These are phyloP conservation scores for Amphimallon solstitiale DNA, from an alignment of 2,888 invertebrate species.

Conservation along the genomic window DNA sequence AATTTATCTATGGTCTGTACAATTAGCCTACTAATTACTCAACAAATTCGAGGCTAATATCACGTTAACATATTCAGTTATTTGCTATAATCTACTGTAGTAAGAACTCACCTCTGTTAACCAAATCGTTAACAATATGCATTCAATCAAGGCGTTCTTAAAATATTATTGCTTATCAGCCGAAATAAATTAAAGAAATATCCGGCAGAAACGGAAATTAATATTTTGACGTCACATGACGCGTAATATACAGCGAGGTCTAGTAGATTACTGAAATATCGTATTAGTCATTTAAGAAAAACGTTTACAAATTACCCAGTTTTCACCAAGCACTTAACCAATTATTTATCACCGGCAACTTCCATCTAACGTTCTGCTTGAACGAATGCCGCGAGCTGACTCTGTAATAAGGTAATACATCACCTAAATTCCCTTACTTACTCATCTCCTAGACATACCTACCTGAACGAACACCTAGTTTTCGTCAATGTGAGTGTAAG, in stretches of 20 bases:
- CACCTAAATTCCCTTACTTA: slow-evolving; percentile 23
- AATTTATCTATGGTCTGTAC: too few species aligned
- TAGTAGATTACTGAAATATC: slow-evolving; percentile 5
- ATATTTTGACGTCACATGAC: not conserved
- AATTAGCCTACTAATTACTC: too few species aligned
- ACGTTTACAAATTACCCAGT: slow-evolving; percentile 25
- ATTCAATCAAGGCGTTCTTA: too few species aligned
- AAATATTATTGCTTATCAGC: too few species aligned
- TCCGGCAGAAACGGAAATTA: not conserved
- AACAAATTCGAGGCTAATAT: too few species aligned
- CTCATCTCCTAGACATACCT: slow-evolving; percentile 9
- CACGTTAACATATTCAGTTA: too few species aligned
- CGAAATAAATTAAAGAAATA: too few species aligned
- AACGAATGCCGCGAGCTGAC: not conserved
- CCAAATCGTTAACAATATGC: too few species aligned
- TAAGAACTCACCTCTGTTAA: too few species aligned
- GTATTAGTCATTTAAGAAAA: not conserved
- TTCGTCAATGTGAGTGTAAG: too few species aligned
- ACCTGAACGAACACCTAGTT: too few species aligned
- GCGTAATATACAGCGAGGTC: not conserved
- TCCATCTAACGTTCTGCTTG: slow-evolving; percentile 3
- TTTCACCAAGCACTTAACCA: slow-evolving; percentile 12
- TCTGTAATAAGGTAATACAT: slow-evolving; percentile 29
- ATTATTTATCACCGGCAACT: slow-evolving; percentile 23
- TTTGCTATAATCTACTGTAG: too few species aligned